phyloP scores from a whole-genome alignment of 2,888 invertebrate genomes.

The Acrobasis suavella region DNA sequence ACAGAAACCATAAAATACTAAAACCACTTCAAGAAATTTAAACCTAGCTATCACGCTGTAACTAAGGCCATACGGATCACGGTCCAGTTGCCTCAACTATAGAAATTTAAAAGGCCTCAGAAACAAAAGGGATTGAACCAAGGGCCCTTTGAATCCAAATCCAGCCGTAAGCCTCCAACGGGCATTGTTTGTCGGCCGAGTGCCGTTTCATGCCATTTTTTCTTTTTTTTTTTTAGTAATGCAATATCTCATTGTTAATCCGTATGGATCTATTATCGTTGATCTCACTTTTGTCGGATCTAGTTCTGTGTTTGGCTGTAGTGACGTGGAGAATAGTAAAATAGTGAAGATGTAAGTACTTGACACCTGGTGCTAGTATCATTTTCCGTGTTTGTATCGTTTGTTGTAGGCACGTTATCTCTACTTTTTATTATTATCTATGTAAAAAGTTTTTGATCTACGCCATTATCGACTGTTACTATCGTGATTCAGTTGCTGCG shows the following conservation, averaged over 20 bases:
- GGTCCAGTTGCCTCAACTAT: conserved; percentile 36
- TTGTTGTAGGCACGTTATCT: neutral
- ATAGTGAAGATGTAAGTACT: conserved; percentile 11
- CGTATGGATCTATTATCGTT: conserved; percentile 53
- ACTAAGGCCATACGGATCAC: conserved; percentile 40
- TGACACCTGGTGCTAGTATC: conserved; percentile 23
- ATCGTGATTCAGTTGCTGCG: too few relatives aligned
- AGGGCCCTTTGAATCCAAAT: conserved; percentile 72
- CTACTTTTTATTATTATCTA: too few relatives aligned
- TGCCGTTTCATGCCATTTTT: conserved; percentile 52
- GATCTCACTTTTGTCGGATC: conserved; percentile 37
- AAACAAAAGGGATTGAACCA: conserved; percentile 31
- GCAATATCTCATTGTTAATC: conserved; percentile 72
- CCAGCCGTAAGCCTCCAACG: conserved; percentile 73
- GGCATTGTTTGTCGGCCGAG: conserved; percentile 62
- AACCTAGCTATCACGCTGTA: conserved; percentile 25
- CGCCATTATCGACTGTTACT: neutral
- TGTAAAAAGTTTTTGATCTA: neutral
- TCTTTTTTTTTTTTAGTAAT: conserved; percentile 60
- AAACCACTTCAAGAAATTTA: too few relatives aligned
- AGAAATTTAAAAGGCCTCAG: conserved; percentile 24
- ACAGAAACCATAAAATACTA: too few relatives aligned
- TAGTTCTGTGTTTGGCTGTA: conserved; percentile 31
- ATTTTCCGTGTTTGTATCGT: conserved; percentile 12
- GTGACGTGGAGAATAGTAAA: neutral